phyloP scores from a whole-genome alignment of 1,140 invertebrate species.

The Batillaria attramentaria region DNA sequence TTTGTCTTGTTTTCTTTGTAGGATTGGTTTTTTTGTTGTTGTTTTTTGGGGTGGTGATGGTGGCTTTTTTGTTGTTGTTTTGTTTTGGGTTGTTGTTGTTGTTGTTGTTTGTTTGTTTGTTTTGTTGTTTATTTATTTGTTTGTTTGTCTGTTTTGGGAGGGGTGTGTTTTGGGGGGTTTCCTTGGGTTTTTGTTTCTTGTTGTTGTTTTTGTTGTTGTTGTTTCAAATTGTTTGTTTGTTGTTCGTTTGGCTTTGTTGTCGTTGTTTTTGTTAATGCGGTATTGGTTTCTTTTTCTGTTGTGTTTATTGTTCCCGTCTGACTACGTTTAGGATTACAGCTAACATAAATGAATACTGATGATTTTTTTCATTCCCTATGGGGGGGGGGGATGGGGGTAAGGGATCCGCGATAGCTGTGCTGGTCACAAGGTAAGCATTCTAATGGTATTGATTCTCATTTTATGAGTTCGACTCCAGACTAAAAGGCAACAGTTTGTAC shows the following conservation, averaged over 20 bases:
- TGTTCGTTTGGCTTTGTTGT: background rate
- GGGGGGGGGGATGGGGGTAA: too few species aligned
- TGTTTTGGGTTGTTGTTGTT: background rate
- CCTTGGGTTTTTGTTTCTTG: background rate
- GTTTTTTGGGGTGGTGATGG: background rate
- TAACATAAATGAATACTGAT: background rate
- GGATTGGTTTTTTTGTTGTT: background rate
- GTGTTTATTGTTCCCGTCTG: too few species aligned
- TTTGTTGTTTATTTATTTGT: conserved; percentile 12
- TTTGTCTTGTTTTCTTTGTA: background rate
- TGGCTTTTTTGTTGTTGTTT: too few species aligned
- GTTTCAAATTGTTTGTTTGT: background rate
- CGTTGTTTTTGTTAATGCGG: background rate
- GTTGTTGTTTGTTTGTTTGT: background rate
- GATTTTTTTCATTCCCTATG: too few species aligned
- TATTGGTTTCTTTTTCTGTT: background rate
- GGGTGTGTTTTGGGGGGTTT: background rate
- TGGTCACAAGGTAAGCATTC: too few species aligned
- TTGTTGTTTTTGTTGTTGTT: background rate
- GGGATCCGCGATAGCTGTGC: too few species aligned
- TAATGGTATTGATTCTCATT: too few species aligned
- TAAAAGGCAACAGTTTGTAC: too few species aligned
- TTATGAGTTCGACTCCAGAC: too few species aligned
- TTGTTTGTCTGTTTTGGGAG: background rate
- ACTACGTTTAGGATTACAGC: background rate